Conservation (phyloP, 2,797 vertebrate species). For the Sebastes aleutianus region DNA sequence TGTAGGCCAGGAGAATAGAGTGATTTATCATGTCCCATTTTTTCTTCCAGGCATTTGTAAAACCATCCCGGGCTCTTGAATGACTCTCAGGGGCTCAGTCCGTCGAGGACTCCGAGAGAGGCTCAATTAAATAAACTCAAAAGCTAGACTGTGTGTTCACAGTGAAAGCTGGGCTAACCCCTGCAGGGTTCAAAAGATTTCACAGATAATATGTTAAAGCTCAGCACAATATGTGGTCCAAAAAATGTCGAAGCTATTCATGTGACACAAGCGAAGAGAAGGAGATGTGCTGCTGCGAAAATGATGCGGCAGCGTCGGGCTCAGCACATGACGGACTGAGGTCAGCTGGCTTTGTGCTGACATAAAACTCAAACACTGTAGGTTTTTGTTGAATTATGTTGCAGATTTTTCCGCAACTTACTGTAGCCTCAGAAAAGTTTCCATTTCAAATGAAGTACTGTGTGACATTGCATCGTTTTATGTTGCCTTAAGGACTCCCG, state of each 20-base stretch:
- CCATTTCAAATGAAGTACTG: conserved; percentile 44
- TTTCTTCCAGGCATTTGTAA: conserved; percentile 20
- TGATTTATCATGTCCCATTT: conserved; percentile 8
- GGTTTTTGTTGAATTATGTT: conserved; percentile 55
- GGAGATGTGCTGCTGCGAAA: conserved; percentile 23
- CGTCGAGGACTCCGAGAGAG: background rate
- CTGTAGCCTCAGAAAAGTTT: conserved; percentile 39
- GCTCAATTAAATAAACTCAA: conserved; percentile 31
- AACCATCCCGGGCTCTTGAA: conserved; percentile 1
- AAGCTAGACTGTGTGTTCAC: background rate
- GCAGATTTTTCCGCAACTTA: conserved; percentile 8
- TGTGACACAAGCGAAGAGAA: conserved; percentile 23
- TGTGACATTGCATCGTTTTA: conserved; percentile 15
- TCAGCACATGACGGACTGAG: conserved; percentile 38
- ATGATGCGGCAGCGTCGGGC: background rate
- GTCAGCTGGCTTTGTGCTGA: conserved; percentile 50
- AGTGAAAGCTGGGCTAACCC: background rate
- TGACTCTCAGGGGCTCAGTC: conserved; percentile 11
- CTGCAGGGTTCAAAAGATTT: conserved; percentile 32
- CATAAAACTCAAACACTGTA: conserved; percentile 51
- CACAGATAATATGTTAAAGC: conserved; percentile 23
- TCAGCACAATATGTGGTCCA: conserved; percentile 2
- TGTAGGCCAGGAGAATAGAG: background rate
- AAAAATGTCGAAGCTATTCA: conserved; percentile 8
- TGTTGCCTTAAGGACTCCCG: background rate